A percentile compares a stretch with the other conserved stretches of the same genome.
phyloP scores from a whole-genome alignment of 92 coral and sea anemone genomes.

The Hydrozoanthus gracilis region DNA sequence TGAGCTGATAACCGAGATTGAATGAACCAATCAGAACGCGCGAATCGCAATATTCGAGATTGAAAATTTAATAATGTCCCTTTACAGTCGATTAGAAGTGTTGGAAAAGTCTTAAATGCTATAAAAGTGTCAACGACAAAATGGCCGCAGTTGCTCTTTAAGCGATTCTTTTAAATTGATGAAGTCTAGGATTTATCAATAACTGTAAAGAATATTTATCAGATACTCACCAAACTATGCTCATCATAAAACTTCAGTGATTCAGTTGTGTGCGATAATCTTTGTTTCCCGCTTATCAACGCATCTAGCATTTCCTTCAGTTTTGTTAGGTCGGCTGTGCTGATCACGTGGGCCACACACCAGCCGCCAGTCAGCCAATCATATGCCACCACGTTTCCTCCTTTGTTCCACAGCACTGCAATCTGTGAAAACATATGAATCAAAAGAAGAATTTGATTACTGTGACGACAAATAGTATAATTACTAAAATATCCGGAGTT shows the following conservation, averaged over 20 bases:
- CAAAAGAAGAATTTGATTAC: background rate
- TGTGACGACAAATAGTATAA: background rate
- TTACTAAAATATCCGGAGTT: background rate
- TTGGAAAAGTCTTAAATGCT: too few species aligned
- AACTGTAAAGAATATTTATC: background rate
- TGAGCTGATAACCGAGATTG: too few species aligned
- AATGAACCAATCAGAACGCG: too few species aligned
- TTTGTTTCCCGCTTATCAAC: slow-evolving; percentile 73
- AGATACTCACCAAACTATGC: slow-evolving; percentile 80
- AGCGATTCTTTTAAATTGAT: too few species aligned
- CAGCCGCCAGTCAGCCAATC: slow-evolving; percentile 93
- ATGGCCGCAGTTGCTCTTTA: too few species aligned
- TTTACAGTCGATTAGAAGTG: too few species aligned
- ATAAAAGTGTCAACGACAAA: too few species aligned
- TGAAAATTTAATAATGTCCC: too few species aligned
- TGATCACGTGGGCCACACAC: slow-evolving; percentile 65
- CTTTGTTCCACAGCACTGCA: slow-evolving; percentile 89
- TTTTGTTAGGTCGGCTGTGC: slow-evolving; percentile 58
- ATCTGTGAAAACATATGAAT: slow-evolving; percentile 48
- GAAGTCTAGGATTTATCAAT: too few species aligned
- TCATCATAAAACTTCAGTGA: slow-evolving; percentile 78
- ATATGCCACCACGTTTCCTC: slow-evolving; percentile 77
- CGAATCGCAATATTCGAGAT: too few species aligned
- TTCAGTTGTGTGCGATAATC: slow-evolving; percentile 62
- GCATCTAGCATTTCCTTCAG: slow-evolving; percentile 65